Evolutionary conservation across 2,113 vertebrate species (phyloP), one percentile per base, ranked within the genome.

Genomic region (Amazona guildingii): DNA sequence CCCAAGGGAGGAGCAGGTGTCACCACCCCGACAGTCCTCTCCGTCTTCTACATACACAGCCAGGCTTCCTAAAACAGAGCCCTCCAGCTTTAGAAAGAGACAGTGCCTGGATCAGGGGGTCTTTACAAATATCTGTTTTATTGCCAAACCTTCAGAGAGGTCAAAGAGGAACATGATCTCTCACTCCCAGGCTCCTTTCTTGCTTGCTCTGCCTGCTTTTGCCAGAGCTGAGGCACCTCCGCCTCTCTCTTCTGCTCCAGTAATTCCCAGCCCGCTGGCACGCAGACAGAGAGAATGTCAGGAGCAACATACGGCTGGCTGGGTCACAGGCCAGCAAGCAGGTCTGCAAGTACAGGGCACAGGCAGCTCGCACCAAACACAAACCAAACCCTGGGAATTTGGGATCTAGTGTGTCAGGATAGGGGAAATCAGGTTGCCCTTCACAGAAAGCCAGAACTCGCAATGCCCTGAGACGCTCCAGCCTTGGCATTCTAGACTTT

Each of bases 241-340:
- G 31, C 63, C 68, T 52, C 79, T 35, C 79, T 73, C 86, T 89
- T 78, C 84, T 89, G 94, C 80, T 92, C 85, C 85, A 83, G 79
- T 49, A 43, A 78, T 1, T 54, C 37, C 64, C 88, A 85, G 55
- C 39, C 78, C 73, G 81, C 90, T 81, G 82, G 84, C 77, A 61
- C 52, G 28, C 1, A 1, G 44, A 33, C 1, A 1, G 44, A 59
- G 57, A 51, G 66, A 39, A n/a, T 0, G 3, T 83, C 69, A 54
- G 92, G 28, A 80, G 83, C 63, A 37, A 13, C 52, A 73, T 68
- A 28, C 31, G 16, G 66, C 43, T 4, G 66, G 66, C 57, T 23
- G 63, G 82, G 75, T 83, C 89, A 75, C 89, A 68, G 83, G 44
- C 13, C 91, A 77, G 51, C 18, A 59, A 67, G 73, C 54, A 80